phyloP scores from a whole-genome alignment of 2,113 vertebrate species.

The Chaetodon trifascialis region DNA sequence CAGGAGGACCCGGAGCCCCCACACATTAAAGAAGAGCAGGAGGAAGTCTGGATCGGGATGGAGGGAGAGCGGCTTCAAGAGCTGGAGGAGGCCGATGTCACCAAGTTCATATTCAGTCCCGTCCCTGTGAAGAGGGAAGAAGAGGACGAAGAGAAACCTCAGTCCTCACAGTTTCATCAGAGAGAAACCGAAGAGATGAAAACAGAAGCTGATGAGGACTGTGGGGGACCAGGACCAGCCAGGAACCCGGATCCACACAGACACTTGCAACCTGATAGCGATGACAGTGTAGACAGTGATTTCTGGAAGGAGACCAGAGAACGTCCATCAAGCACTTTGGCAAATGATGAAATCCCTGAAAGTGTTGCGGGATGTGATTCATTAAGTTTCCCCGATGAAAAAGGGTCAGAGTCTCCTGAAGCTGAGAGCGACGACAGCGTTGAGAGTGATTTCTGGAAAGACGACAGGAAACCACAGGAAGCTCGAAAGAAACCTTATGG shows the following conservation, averaged over 20 bases:
- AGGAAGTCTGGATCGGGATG: slow-evolving; percentile 8
- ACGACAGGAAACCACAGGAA: neutral
- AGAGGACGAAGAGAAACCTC: too few relatives aligned
- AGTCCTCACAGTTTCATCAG: slow-evolving; percentile 22
- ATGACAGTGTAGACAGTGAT: neutral
- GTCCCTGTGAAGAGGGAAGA: neutral
- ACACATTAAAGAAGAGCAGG: slow-evolving; percentile 49
- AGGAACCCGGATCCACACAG: neutral
- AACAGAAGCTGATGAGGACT: slow-evolving; percentile 4
- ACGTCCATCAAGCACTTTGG: neutral
- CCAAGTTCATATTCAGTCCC: too few relatives aligned
- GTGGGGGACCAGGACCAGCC: neutral
- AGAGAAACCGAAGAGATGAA: neutral
- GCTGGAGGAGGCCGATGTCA: too few relatives aligned
- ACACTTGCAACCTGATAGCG: neutral
- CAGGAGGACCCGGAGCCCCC: neutral
- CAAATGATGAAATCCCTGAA: neutral
- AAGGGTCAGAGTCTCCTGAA: neutral
- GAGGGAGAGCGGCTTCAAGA: neutral
- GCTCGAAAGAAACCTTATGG: neutral
- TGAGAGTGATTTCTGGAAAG: slow-evolving; percentile 33
- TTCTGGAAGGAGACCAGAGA: neutral
- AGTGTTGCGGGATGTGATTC: neutral
- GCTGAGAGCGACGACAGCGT: neutral
- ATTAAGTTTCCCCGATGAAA: neutral